A percentile compares a stretch with the other conserved stretches of the same genome.
Conservation (phyloP, 2,888 invertebrate species). For the Xanthorhoe spadicearia region DNA sequence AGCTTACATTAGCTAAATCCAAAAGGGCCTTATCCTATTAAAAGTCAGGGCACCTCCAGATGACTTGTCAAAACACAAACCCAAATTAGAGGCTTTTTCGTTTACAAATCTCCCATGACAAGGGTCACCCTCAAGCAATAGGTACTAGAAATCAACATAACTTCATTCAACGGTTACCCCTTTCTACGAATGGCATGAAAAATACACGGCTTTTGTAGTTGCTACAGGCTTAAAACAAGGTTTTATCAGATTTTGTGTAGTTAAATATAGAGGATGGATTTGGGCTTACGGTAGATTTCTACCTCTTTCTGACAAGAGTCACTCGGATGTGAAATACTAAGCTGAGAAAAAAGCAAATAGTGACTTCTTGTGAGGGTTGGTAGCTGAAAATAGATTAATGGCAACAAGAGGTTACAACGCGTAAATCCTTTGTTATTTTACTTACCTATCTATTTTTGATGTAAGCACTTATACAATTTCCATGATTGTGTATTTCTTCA, state of each 20-base stretch:
- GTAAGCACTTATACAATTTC: background rate
- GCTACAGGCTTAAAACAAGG: slow-evolving; percentile 30
- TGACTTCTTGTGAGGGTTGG: slow-evolving; percentile 8
- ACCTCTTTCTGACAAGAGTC: slow-evolving; percentile 16
- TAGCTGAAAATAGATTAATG: slow-evolving; percentile 7
- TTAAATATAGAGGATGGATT: slow-evolving; percentile 30
- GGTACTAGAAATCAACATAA: slow-evolving; percentile 56
- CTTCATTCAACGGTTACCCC: slow-evolving; percentile 49
- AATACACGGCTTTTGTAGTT: slow-evolving; percentile 45
- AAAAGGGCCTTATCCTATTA: slow-evolving; percentile 47
- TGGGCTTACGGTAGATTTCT: slow-evolving; percentile 9
- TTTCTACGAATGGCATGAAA: slow-evolving; percentile 55
- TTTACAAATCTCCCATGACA: slow-evolving; percentile 76
- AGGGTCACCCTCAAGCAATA: slow-evolving; percentile 68
- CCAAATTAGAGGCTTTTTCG: slow-evolving; percentile 75
- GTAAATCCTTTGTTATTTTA: slow-evolving; percentile 1
- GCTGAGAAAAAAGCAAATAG: slow-evolving; percentile 5
- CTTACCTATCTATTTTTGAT: too few relatives aligned
- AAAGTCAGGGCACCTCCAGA: slow-evolving; percentile 58
- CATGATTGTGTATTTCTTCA: background rate
- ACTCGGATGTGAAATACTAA: slow-evolving; percentile 17
- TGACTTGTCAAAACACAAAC: slow-evolving; percentile 72
- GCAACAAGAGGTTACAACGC: slow-evolving; percentile 4
- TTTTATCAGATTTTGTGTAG: slow-evolving; percentile 30
- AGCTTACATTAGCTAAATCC: slow-evolving; percentile 39